Evolutionary conservation across 2,797 vertebrate genomes (phyloP).

Genomic region (Rhinichthys osculus): DNA sequence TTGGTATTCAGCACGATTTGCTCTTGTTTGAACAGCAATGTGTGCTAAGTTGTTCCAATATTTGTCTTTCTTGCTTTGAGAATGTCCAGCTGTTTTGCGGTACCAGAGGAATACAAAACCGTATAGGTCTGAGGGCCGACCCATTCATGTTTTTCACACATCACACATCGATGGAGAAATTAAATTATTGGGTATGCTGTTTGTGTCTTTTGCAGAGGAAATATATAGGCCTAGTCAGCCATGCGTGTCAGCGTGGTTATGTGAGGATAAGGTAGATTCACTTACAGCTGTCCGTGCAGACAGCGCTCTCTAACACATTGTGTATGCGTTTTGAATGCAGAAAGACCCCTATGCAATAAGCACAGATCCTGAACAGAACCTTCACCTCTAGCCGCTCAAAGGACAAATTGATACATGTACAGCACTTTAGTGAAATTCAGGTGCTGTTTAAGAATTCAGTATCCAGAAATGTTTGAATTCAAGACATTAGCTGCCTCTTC

Average conservation of each 20-base stretch:
- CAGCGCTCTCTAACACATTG: background rate
- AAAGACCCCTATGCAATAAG: conserved; percentile 14
- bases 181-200: conserved; percentile 42
- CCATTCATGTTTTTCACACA: background rate
- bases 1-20: conserved; percentile 36
- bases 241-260: conserved; percentile 15
- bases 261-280: conserved; percentile 45
- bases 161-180: conserved; percentile 22
- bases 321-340: conserved; percentile 16
- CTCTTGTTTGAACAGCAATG: conserved; percentile 44
- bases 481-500: conserved; percentile 1
- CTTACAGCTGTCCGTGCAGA: conserved; percentile 20
- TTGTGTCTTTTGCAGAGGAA: conserved; percentile 39
- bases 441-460: conserved; percentile 24
- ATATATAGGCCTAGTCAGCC: background rate
- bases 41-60: conserved; percentile 47
- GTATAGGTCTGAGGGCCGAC: conserved; percentile 14
- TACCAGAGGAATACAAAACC: conserved; percentile 22
- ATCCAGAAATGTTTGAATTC: conserved; percentile 9
- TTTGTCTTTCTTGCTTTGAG: conserved; percentile 44
- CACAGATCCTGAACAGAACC: conserved; percentile 4
- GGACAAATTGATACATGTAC: conserved; percentile 4
- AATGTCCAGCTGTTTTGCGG: conserved; percentile 33
- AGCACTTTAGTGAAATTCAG: conserved; percentile 6
- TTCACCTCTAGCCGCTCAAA: conserved; percentile 20